Percentiles rank a stretch among this genome's conserved stretches.
These are phyloP conservation scores for Fregetta grallaria DNA, from an alignment of 2,113 vertebrate genomes.

Conservation along the genomic window DNA sequence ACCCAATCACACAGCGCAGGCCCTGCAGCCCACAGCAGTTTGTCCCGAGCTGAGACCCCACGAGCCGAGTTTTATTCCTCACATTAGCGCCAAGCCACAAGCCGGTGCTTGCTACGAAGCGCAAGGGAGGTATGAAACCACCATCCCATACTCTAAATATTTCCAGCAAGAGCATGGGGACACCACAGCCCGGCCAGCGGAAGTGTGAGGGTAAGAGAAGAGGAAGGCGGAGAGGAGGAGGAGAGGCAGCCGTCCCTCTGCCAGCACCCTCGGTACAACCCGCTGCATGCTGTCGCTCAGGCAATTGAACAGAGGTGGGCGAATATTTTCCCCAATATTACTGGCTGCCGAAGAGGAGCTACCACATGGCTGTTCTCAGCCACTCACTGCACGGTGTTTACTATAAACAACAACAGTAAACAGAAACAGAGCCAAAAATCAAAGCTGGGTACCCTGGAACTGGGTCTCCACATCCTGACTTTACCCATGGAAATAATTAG, in stretches of 20 bases:
- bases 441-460: background rate
- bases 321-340: background rate
- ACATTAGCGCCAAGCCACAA: background rate
- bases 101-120: fast-evolving
- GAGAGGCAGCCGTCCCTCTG: fast-evolving
- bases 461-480: background rate
- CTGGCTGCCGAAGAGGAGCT: slow-evolving; percentile 19
- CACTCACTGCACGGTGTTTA: slow-evolving; percentile 14
- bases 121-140: background rate
- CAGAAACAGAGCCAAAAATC: slow-evolving; percentile 13
- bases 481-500: background rate
- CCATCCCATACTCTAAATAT: background rate
- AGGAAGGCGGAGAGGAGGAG: background rate
- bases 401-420: slow-evolving; percentile 59
- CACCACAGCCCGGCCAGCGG: background rate
- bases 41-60: background rate
- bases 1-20: background rate
- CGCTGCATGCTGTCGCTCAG: fast-evolving
- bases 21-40: background rate
- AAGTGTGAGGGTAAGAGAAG: background rate
- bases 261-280: background rate
- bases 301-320: background rate
- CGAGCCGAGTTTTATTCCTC: fast-evolving
- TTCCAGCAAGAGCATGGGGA: background rate
- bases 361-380: slow-evolving; percentile 54